Evolutionary conservation across 2,113 vertebrate species (phyloP), one percentile per base, ranked within the genome.

Genomic region (Cynocephalus volans): DNA sequence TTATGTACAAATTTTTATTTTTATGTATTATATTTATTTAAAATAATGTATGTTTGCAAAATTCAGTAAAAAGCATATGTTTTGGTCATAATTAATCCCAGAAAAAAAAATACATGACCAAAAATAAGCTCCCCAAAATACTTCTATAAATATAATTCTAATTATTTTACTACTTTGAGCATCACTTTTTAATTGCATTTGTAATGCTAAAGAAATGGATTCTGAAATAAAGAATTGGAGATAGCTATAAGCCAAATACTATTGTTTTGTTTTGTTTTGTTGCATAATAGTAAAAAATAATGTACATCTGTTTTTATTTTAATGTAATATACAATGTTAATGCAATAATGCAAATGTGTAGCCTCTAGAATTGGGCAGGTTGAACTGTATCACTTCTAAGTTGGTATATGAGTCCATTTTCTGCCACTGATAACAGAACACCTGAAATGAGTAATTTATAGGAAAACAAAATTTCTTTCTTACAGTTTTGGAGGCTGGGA

Each of bases 41-140:
- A 31, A 77, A 60, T 52, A 5, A 62, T 26, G 8, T 60, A 90
- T 5, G 62, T 41, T 91, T 91, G 18, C 17, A 79, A 95, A 79
- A 91, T 70, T 85, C 3, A 85, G 45, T 54, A 41, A 95, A 67
- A 33, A 60, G 45, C n/a, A 23, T 69, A 50, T 60, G 60, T 67
- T 77, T 94, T 69, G 28, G 64, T 80, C 54, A 79, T 45, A 79
- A 91, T 72, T 91, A 91, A 70, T 77, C 26, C 58, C 50, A 58
- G 13, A 41, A 76, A 45, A 62, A 41, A 93, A 72, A 81, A 83
- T 41, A 48, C 11, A 56, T 52, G 26, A 54, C 33, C 33, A 91
- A 95, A 91, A 80, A 64, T n/a, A 91, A 95, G 26, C 21, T 79
- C 21, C 45, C 11, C 33, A 72, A 76, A 91, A 54, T 72, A 62